phyloP scores from a whole-genome alignment of 2,888 invertebrate genomes.

The Drosophila birchii region DNA sequence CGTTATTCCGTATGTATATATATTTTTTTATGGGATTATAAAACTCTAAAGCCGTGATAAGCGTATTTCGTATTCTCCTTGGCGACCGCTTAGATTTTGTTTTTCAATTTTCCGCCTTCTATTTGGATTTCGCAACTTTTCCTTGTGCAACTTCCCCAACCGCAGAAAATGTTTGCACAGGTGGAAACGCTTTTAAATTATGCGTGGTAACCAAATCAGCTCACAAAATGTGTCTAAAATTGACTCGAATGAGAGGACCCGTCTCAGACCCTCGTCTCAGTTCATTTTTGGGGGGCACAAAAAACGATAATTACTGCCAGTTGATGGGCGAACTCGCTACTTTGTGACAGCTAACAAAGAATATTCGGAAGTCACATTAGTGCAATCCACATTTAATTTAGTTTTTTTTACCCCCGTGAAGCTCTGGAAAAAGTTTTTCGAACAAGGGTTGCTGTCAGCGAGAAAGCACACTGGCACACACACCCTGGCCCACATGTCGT shows the following conservation, averaged over 20 bases:
- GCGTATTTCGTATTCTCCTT: constrained; percentile 27
- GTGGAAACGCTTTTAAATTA: constrained; percentile 46
- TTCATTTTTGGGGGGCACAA: constrained; percentile 21
- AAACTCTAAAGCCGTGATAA: constrained; percentile 4
- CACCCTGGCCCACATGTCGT: constrained; percentile 65
- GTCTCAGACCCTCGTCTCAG: constrained; percentile 32
- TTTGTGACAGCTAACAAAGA: constrained; percentile 23
- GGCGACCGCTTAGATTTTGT: not conserved
- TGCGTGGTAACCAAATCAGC: constrained; percentile 43
- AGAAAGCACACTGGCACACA: not conserved
- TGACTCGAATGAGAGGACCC: constrained; percentile 15
- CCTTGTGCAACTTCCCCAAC: constrained; percentile 24
- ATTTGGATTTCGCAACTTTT: constrained; percentile 34
- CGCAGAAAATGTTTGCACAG: constrained; percentile 39
- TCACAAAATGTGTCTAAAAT: constrained; percentile 45
- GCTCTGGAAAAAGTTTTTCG: constrained; percentile 14
- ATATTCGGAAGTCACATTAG: constrained; percentile 42
- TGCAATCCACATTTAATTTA: constrained; percentile 59
- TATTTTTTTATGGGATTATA: constrained; percentile 3
- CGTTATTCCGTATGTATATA: not conserved
- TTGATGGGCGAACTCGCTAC: constrained; percentile 10
- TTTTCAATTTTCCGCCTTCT: constrained; percentile 43
- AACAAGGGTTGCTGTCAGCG: constrained; percentile 37
- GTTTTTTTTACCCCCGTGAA: constrained; percentile 26
- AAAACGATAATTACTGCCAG: constrained; percentile 47